Evolutionary conservation across 2,888 invertebrate genomes (phyloP).

Genomic region (Troglohyphantes excavatus): DNA sequence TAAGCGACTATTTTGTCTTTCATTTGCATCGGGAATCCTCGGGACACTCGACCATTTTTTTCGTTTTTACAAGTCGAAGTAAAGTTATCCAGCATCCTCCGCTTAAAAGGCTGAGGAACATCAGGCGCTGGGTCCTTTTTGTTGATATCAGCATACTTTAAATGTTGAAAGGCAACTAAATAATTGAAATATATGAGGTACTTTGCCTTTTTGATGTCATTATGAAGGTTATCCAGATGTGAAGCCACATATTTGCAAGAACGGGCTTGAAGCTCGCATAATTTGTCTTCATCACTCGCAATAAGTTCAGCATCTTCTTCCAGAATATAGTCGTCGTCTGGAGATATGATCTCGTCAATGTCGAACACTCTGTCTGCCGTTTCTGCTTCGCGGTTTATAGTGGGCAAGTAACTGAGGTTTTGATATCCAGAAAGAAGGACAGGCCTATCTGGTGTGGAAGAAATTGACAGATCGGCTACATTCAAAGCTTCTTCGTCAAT

Average conservation of each 20-base stretch:
- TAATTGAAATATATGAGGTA: slow-evolving; percentile 47
- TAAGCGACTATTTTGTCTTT: slow-evolving; percentile 54
- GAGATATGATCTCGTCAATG: slow-evolving; percentile 32
- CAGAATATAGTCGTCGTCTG: neutral
- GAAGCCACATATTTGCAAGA: slow-evolving; percentile 20
- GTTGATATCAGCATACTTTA: neutral
- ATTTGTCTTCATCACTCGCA: neutral
- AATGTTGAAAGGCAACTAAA: slow-evolving; percentile 13
- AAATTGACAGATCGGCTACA: neutral
- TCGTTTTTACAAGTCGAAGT: neutral
- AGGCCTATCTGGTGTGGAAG: neutral
- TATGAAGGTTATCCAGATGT: neutral
- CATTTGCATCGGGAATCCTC: neutral
- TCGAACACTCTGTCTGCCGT: slow-evolving; percentile 18
- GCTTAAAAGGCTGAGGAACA: slow-evolving; percentile 45
- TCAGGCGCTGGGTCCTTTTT: slow-evolving; percentile 28
- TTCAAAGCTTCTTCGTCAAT: neutral
- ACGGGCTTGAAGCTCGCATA: neutral
- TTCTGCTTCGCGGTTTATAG: slow-evolving; percentile 11
- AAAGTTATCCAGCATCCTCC: neutral
- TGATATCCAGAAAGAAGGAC: neutral
- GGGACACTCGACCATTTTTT: neutral
- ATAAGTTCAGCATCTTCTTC: neutral
- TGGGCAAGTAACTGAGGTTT: slow-evolving; percentile 27
- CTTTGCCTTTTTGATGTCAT: slow-evolving; percentile 3